Evolutionary conservation across 2,113 vertebrate species (phyloP).

Genomic region (Phoxinus phoxinus): DNA sequence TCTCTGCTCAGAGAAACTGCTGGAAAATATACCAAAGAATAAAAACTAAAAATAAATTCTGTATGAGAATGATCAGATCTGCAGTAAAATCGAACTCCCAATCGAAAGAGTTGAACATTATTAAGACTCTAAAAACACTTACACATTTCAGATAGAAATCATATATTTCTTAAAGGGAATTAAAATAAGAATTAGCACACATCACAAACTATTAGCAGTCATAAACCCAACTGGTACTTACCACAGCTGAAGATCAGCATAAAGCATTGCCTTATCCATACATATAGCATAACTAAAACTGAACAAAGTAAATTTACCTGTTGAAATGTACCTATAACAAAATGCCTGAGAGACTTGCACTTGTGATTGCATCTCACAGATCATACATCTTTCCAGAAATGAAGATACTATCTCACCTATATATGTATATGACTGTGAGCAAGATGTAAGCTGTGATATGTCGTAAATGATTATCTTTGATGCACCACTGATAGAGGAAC

Average conservation of each 20-base stretch:
- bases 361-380: constrained; percentile 27
- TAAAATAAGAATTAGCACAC: background rate
- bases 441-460: constrained; percentile 38
- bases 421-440: constrained; percentile 36
- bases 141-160: background rate
- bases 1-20: constrained; percentile 30
- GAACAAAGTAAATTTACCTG: constrained; percentile 11
- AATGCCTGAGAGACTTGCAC: background rate
- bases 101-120: background rate
- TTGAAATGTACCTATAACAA: background rate
- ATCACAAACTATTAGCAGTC: background rate
- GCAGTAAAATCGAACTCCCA: background rate
- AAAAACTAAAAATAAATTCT: background rate
- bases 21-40: background rate
- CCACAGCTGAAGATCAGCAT: constrained; percentile 14
- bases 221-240: background rate
- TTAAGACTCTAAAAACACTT: background rate
- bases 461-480: constrained; percentile 37
- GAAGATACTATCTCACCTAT: constrained; percentile 45
- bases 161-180: background rate
- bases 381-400: constrained; percentile 45
- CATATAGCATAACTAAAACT: background rate
- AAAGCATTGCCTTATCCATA: background rate
- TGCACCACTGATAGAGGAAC: background rate
- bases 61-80: background rate